Conservation (phyloP, 2,888 invertebrate species). For the Agonopterix alstromeriana region DNA sequence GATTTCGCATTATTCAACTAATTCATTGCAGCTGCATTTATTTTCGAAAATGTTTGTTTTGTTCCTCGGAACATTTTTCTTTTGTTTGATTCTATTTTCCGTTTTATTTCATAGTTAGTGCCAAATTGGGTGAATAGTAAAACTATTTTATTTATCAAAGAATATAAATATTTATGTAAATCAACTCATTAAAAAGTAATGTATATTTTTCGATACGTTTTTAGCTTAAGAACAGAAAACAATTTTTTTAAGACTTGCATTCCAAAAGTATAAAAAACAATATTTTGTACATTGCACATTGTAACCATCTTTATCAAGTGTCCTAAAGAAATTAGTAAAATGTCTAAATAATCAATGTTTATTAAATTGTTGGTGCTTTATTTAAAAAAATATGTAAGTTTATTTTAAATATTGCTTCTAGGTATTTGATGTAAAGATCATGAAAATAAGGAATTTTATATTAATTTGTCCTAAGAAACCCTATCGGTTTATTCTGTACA, state of each 20-base stretch:
- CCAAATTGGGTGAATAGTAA: slow-evolving; percentile 25
- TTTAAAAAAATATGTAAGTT: neutral
- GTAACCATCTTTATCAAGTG: neutral
- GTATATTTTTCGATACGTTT: slow-evolving; percentile 25
- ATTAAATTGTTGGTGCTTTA: slow-evolving; percentile 1
- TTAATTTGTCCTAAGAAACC: too few species aligned
- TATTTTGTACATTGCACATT: slow-evolving; percentile 1
- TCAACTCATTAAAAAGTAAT: slow-evolving; percentile 2
- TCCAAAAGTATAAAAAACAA: slow-evolving; percentile 17
- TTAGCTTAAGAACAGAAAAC: slow-evolving; percentile 12
- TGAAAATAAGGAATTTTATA: too few species aligned
- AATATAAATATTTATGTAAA: neutral
- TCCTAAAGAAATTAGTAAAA: neutral
- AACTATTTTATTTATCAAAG: neutral
- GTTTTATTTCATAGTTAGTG: slow-evolving; percentile 26
- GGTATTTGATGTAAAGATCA: too few species aligned
- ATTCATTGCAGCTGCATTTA: slow-evolving; percentile 23
- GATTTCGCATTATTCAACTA: neutral
- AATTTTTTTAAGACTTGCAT: slow-evolving; percentile 18
- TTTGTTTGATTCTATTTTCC: neutral
- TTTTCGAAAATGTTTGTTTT: slow-evolving; percentile 13
- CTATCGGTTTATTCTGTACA: too few species aligned
- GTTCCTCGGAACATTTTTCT: slow-evolving; percentile 4
- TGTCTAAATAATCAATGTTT: neutral
- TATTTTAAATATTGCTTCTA: too few species aligned